A percentile compares a stretch with the other conserved stretches of the same genome.
Evolutionary conservation across 2,888 invertebrate genomes (phyloP).

Genomic region (Metopia argyrocephala): DNA sequence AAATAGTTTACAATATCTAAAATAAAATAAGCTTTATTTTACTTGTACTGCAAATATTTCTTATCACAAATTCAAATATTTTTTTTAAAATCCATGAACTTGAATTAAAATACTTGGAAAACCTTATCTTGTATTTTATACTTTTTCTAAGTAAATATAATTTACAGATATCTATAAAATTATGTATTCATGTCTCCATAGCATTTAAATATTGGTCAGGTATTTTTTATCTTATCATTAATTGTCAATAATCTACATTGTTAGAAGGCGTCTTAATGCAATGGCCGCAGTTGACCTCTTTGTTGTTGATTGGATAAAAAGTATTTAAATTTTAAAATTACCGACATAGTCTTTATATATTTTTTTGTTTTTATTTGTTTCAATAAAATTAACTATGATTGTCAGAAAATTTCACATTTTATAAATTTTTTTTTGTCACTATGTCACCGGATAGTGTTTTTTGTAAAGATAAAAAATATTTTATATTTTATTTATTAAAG

Average conservation of each 20-base stretch:
- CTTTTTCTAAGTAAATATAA: conserved; percentile 3
- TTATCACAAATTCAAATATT: neutral
- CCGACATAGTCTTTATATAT: too few relatives aligned
- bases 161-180: neutral
- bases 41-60: too few relatives aligned
- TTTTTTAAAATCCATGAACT: conserved; percentile 22
- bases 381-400: neutral
- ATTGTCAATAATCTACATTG: neutral
- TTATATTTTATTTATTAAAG: neutral
- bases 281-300: conserved; percentile 28
- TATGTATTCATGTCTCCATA: conserved; percentile 3
- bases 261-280: conserved; percentile 28
- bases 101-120: neutral
- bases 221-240: conserved; percentile 50
- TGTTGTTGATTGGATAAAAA: conserved; percentile 15
- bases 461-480: too few relatives aligned
- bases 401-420: neutral
- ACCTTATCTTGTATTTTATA: neutral
- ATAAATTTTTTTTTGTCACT: neutral
- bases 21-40: too few relatives aligned
- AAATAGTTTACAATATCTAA: too few relatives aligned
- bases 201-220: conserved; percentile 36
- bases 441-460: neutral
- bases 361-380: neutral
- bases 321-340: conserved; percentile 26